Conservation (phyloP, 2,888 invertebrate genomes). For the Dione vanillae region DNA sequence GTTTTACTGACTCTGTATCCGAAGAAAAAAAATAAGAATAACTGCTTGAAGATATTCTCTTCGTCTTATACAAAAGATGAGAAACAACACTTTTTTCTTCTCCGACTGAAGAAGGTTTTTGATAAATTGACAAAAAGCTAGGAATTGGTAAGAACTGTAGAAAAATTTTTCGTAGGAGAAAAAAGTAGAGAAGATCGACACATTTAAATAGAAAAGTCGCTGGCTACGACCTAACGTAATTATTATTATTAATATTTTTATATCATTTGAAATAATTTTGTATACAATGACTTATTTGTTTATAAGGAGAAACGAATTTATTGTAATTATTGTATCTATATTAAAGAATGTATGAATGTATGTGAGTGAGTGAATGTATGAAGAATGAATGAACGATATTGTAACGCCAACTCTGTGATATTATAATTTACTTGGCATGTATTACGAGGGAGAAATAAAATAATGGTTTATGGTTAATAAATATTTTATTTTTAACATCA, state of each 20-base stretch:
- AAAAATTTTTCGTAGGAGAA: no score
- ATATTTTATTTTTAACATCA: conserved; percentile 50
- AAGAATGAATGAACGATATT: background rate
- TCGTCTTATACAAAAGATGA: no score
- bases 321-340: background rate
- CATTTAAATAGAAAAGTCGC: no score
- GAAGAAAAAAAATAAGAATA: no score
- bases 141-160: no score
- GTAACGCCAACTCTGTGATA: conserved; percentile 45
- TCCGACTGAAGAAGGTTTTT: no score
- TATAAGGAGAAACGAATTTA: conserved; percentile 27
- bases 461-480: conserved; percentile 43
- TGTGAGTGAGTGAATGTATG: background rate
- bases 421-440: conserved; percentile 36
- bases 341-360: background rate
- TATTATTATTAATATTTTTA: no score
- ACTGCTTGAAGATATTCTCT: background rate
- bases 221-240: no score
- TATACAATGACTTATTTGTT: conserved; percentile 18
- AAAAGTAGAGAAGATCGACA: no score
- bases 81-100: no score
- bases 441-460: conserved; percentile 38
- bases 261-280: background rate
- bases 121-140: no score
- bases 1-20: no score